Conservation (phyloP, 1,140 invertebrate species). For the Asobara japonica region DNA sequence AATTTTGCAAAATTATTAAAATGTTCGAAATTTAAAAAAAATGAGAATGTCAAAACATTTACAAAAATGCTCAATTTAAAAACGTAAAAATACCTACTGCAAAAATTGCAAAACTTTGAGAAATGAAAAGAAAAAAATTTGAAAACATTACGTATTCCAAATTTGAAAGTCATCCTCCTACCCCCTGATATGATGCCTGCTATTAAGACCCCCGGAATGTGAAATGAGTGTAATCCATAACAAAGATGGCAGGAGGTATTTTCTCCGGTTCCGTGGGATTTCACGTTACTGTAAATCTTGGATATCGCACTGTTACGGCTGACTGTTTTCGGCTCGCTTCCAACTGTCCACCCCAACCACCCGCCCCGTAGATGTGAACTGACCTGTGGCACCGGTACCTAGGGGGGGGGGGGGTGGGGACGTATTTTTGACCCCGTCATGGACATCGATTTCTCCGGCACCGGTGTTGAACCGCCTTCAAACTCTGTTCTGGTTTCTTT, state of each 20-base stretch:
- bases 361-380: background rate
- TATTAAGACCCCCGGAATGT: background rate
- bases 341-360: background rate
- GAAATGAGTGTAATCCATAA: background rate
- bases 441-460: background rate
- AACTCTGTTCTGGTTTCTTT: too few relatives aligned
- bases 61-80: too few relatives aligned
- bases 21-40: too few relatives aligned
- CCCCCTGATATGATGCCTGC: background rate
- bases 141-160: too few relatives aligned
- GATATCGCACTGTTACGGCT: conserved; percentile 30
- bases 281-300: conserved; percentile 34
- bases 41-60: too few relatives aligned
- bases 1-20: too few relatives aligned
- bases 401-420: too few relatives aligned
- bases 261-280: conserved; percentile 16
- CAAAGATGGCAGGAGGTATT: background rate
- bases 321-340: conserved; percentile 26
- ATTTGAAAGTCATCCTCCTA: too few relatives aligned
- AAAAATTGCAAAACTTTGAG: too few relatives aligned
- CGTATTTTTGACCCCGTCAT: background rate
- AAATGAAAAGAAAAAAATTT: too few relatives aligned
- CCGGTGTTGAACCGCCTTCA: too few relatives aligned
- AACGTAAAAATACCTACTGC: too few relatives aligned
- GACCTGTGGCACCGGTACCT: background rate